Percentiles rank a stretch among this genome's conserved stretches.
Conservation (phyloP, 2,888 invertebrate species). For the Nymphalis polychloros region DNA sequence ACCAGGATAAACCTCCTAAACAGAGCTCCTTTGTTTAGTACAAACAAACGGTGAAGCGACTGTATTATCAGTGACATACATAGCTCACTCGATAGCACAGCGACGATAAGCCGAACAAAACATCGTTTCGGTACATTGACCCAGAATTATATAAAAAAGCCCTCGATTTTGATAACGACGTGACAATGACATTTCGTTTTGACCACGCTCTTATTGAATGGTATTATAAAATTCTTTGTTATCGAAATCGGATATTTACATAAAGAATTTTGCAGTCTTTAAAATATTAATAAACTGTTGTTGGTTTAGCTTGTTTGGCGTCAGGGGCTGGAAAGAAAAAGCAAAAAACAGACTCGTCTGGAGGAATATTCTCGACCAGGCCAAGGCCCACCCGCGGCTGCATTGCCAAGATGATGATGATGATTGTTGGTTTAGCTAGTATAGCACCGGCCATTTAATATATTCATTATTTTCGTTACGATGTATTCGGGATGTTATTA, state of each 20-base stretch:
- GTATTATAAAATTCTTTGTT: constrained; percentile 26
- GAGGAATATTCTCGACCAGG: too few species aligned
- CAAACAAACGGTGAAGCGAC: constrained; percentile 58
- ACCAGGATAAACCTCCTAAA: constrained; percentile 25
- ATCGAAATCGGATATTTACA: constrained; percentile 9
- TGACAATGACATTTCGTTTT: constrained; percentile 77
- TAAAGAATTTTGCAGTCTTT: too few species aligned
- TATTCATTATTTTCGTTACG: background rate
- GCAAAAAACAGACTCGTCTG: too few species aligned
- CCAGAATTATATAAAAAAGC: constrained; percentile 81
- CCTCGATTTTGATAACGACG: constrained; percentile 72
- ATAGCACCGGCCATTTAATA: background rate
- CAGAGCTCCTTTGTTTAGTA: constrained; percentile 53
- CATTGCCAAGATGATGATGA: too few species aligned
- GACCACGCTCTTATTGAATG: constrained; percentile 45
- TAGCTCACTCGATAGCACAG: constrained; percentile 67
- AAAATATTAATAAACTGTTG: background rate
- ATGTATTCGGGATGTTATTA: constrained; percentile 1
- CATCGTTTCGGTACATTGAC: constrained; percentile 78
- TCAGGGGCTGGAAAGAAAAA: too few species aligned
- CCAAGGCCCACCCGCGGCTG: too few species aligned
- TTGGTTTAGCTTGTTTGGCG: too few species aligned
- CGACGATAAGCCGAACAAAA: constrained; percentile 76
- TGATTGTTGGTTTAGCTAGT: too few species aligned
- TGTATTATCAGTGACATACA: constrained; percentile 75